Conservation (phyloP, 2,797 vertebrate genomes). For the Microcaecilia unicolor region DNA sequence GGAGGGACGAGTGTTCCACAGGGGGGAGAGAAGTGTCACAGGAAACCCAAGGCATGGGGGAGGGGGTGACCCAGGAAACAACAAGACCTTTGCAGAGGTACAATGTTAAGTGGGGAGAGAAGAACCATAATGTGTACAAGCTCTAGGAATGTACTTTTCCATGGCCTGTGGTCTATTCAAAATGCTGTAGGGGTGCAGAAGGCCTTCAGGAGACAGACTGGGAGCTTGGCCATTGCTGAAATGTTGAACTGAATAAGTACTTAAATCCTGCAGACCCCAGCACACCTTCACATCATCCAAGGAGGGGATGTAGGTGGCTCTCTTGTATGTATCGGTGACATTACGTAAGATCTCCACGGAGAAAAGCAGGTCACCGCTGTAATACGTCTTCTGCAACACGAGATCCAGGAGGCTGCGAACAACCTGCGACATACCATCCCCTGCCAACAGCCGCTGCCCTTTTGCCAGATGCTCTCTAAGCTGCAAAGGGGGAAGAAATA, state of each 20-base stretch:
- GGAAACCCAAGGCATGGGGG: too few relatives aligned
- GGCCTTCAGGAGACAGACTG: too few relatives aligned
- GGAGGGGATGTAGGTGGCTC: slow-evolving; percentile 93
- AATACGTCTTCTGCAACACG: slow-evolving; percentile 87
- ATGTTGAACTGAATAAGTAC: background rate
- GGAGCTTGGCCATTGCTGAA: too few relatives aligned
- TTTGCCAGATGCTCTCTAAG: slow-evolving; percentile 97
- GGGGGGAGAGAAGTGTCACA: too few relatives aligned
- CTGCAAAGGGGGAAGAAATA: slow-evolving; percentile 32
- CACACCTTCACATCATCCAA: slow-evolving; percentile 91
- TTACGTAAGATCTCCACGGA: slow-evolving; percentile 98
- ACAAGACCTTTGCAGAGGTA: too few relatives aligned
- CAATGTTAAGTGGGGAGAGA: too few relatives aligned
- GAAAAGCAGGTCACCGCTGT: slow-evolving; percentile 97
- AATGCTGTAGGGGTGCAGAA: too few relatives aligned
- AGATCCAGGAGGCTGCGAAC: slow-evolving; percentile 93
- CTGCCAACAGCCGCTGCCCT: slow-evolving; percentile 96
- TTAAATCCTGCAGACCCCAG: background rate
- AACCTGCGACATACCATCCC: slow-evolving; percentile 97
- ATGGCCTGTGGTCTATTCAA: too few relatives aligned
- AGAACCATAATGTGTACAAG: too few relatives aligned
- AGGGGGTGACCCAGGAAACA: too few relatives aligned
- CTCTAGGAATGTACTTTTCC: too few relatives aligned
- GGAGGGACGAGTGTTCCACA: too few relatives aligned
- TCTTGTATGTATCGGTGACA: slow-evolving; percentile 98